Base-by-base conservation (phyloP, 1,140 invertebrate species). In the Drosophila pseudoananassae region DNA sequence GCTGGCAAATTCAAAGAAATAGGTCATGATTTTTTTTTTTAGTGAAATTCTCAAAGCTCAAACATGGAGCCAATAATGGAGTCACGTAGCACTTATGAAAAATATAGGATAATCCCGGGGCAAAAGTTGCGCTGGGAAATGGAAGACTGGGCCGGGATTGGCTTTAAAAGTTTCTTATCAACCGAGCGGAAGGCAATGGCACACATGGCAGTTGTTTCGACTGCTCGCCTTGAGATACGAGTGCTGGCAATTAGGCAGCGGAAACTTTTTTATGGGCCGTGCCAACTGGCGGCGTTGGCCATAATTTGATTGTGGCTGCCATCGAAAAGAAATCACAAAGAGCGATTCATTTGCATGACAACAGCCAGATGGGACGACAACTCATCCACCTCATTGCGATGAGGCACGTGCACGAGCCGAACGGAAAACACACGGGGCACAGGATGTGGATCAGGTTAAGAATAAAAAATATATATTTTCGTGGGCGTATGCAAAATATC, bases 61-160 rank as follows among this genome's bases (percentile, higher is more conserved):
- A 51, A 53, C 36, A 47, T 58, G 49, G 50, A 58, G 57, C 63
- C 64, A 68, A 76, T 90, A 90, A 90, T 90, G 78, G 88, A 90
- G 87, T 90, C 87, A 90, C 87, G 87, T 90, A 72, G 76, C 82
- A 83, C 75, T 90, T 90, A 79, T 90, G 78, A 83, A 87, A 90
- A 90, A 90, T 80, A 83, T 80, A 73, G 63, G 81, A 83, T 87
- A 87, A 87, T 78, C 82, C 87, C 51, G 0, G 31, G 68, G 69
- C 63, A 76, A 80, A 74, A 79, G 58, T 68, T 59, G 55, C 27
- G 47, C 29, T 50, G 64, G 36, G 15, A 8, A 43, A 25, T 31
- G 20, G 45, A 40, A 31, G 46, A 25, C 54, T 45, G 45, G 25
- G 49, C 64, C 58, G 46, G 45, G 27, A 58, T 79, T 65, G 61